Percentiles rank a stretch among this genome's conserved stretches.
Evolutionary conservation across 2,888 invertebrate species (phyloP).

Genomic region (Chymomyza procnemis): DNA sequence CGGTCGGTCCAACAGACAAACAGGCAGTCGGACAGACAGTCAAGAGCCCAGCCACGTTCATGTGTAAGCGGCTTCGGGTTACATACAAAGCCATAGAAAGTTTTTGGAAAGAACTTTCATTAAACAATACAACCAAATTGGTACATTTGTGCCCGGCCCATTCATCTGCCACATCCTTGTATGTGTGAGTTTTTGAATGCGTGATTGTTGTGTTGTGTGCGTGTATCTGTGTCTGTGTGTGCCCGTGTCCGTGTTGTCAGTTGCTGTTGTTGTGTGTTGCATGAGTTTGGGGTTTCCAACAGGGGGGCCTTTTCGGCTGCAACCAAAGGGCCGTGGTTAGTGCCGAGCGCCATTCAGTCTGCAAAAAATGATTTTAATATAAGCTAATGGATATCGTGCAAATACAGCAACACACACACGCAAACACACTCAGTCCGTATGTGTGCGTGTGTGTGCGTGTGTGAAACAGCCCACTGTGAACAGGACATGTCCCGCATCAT

Average conservation of each 20-base stretch:
- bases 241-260: too few species aligned
- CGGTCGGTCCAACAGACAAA: neutral
- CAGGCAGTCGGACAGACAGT: neutral
- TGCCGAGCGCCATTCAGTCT: conserved; percentile 61
- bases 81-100: conserved; percentile 49
- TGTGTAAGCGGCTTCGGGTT: conserved; percentile 22
- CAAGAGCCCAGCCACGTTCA: neutral
- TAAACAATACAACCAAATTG: conserved; percentile 67
- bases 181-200: conserved; percentile 32
- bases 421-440: conserved; percentile 4
- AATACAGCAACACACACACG: conserved; percentile 47
- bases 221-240: conserved; percentile 15
- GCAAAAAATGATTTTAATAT: conserved; percentile 68
- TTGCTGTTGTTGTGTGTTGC: neutral
- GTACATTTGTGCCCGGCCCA: conserved; percentile 57
- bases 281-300: neutral
- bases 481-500: conserved; percentile 57
- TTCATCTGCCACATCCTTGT: conserved; percentile 41
- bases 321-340: conserved; percentile 29
- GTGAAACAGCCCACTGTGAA: conserved; percentile 14
- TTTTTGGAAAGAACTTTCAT: conserved; percentile 71
- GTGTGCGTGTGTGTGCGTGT: neutral
- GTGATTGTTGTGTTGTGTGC: conserved; percentile 31
- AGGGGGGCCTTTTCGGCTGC: conserved; percentile 26
- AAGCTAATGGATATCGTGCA: conserved; percentile 69